These are phyloP conservation scores for Synergus umbraculus DNA, from an alignment of 2,888 invertebrate genomes.

Conservation along the genomic window DNA sequence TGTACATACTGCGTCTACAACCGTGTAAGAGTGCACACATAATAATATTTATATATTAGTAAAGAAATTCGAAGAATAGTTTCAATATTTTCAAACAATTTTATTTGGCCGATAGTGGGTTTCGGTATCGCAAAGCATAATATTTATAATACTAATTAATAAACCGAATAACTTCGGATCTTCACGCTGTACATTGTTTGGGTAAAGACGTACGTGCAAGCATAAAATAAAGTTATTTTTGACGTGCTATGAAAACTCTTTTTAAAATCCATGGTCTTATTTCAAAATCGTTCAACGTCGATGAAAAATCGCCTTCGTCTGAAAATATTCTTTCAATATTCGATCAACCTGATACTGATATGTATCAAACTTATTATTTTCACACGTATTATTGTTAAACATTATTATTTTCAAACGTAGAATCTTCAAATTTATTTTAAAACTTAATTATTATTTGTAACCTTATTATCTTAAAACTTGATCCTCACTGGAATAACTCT, in stretches of 20 bases:
- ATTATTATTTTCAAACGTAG: background rate
- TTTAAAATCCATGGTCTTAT: constrained; percentile 28
- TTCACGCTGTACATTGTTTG: constrained; percentile 60
- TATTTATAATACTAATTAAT: constrained; percentile 54
- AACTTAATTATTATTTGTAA: constrained; percentile 20
- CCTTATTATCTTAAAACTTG: constrained; percentile 25
- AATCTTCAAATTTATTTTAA: background rate
- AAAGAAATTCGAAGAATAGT: constrained; percentile 28
- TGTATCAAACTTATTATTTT: constrained; percentile 32
- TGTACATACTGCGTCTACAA: background rate
- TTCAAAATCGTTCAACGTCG: constrained; percentile 15
- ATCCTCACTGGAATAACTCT: constrained; percentile 16
- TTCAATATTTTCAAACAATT: constrained; percentile 62
- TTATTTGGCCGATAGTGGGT: constrained; percentile 62
- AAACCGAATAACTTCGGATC: constrained; percentile 54
- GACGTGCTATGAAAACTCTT: constrained; percentile 61
- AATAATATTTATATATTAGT: background rate
- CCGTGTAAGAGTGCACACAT: background rate
- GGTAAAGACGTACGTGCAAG: constrained; percentile 58
- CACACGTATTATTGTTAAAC: constrained; percentile 2
- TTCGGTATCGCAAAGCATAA: constrained; percentile 57
- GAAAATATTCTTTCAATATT: constrained; percentile 33
- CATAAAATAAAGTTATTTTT: constrained; percentile 72
- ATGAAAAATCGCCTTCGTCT: constrained; percentile 23
- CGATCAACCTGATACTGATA: constrained; percentile 35